Percentiles rank a stretch among this genome's conserved stretches.
These are phyloP conservation scores for Bubo scandiacus DNA, from an alignment of 2,113 vertebrate genomes.

Conservation along the genomic window DNA sequence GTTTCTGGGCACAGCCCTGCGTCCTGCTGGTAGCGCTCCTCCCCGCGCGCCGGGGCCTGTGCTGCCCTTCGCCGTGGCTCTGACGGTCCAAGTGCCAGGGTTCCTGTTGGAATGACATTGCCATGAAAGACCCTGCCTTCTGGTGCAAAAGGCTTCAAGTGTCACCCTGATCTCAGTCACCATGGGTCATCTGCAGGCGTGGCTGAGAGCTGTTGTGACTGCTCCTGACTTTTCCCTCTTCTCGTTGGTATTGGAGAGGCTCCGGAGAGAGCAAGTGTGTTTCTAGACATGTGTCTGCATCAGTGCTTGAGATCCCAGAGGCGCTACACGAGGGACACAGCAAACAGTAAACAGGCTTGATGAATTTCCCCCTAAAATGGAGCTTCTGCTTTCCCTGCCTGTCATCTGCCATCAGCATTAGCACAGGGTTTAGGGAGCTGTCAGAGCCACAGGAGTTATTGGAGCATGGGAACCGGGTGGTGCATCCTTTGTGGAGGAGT, in stretches of 20 bases:
- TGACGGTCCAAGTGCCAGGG: background rate
- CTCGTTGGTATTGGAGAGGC: background rate
- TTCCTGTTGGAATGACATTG: background rate
- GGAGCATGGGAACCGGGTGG: background rate
- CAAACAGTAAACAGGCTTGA: constrained; percentile 40
- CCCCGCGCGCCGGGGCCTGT: background rate
- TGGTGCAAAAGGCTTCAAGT: background rate
- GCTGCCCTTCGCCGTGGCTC: background rate
- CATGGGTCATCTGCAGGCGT: background rate
- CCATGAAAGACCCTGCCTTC: background rate
- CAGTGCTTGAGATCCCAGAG: constrained; percentile 14
- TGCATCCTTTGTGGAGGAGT: background rate
- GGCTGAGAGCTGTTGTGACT: background rate
- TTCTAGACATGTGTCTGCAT: background rate
- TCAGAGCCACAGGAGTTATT: background rate
- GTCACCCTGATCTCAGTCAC: background rate
- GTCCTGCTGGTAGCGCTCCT: background rate
- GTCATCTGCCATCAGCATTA: constrained; percentile 34
- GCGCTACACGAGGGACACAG: background rate
- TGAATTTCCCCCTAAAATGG: constrained; percentile 36
- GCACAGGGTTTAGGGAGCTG: background rate
- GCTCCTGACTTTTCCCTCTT: background rate
- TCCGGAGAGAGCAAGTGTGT: background rate
- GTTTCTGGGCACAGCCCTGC: background rate
- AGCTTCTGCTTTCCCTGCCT: constrained; percentile 40